These are phyloP conservation scores for Sinohyriopsis cumingii DNA, from an alignment of 2,888 invertebrate genomes.

Conservation along the genomic window DNA sequence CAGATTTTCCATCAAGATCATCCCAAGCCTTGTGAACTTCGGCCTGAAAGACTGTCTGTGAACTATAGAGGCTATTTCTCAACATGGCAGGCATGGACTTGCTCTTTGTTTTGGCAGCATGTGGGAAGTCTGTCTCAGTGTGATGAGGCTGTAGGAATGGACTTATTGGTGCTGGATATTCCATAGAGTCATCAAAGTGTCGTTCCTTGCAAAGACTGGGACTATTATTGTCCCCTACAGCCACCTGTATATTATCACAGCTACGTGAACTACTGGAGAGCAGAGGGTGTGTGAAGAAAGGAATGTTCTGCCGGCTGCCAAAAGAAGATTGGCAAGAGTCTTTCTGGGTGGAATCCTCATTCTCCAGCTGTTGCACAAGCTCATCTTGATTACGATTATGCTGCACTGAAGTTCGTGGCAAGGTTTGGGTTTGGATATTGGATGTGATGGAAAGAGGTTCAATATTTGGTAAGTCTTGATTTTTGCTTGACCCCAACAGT, in stretches of 20 bases:
- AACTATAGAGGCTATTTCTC: slow-evolving; percentile 42
- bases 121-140: slow-evolving; percentile 36
- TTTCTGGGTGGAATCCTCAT: slow-evolving; percentile 11
- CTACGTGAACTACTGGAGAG: slow-evolving; percentile 43
- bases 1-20: slow-evolving; percentile 30
- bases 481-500: slow-evolving; percentile 27
- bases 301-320: slow-evolving; percentile 45
- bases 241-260: slow-evolving; percentile 40
- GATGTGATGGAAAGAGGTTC: slow-evolving; percentile 15
- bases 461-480: slow-evolving; percentile 10
- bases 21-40: slow-evolving; percentile 66
- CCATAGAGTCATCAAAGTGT: slow-evolving; percentile 4
- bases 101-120: slow-evolving; percentile 40
- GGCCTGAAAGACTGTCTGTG: slow-evolving; percentile 60
- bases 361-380: slow-evolving; percentile 2
- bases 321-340: slow-evolving; percentile 60
- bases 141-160: slow-evolving; percentile 32
- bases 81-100: slow-evolving; percentile 54
- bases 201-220: slow-evolving; percentile 25
- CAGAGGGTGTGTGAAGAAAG: slow-evolving; percentile 25
- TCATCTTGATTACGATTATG: slow-evolving; percentile 6
- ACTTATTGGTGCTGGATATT: background rate
- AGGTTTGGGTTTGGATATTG: slow-evolving; percentile 27
- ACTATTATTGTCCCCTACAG: slow-evolving; percentile 29
- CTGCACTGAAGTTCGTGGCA: slow-evolving; percentile 25